Conservation (phyloP, 2,113 vertebrate species). For the Lates calcarifer region DNA sequence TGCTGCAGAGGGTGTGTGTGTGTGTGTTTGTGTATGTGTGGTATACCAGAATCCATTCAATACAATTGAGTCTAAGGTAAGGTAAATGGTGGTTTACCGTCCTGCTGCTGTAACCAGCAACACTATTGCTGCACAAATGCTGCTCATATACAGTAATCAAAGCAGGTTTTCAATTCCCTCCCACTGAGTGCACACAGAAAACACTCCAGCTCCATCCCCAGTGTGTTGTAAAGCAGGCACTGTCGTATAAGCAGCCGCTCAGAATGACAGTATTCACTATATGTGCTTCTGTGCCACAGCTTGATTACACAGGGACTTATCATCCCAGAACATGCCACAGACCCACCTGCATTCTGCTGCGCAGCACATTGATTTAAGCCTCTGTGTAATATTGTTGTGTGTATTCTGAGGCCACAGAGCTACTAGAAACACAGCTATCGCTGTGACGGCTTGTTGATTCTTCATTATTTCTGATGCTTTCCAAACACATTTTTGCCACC, state of each 20-base stretch:
- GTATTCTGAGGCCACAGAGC: conserved; percentile 42
- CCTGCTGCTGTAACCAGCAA: conserved; percentile 16
- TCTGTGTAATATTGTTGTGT: conserved; percentile 39
- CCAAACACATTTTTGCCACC: conserved; percentile 20
- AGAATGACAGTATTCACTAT: conserved; percentile 56
- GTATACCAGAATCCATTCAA: conserved; percentile 16
- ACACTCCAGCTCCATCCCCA: conserved; percentile 38
- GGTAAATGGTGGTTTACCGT: conserved; percentile 4
- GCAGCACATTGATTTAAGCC: conserved; percentile 30
- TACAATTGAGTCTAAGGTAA: neutral
- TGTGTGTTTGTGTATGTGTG: conserved; percentile 36
- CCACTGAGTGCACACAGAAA: conserved; percentile 29
- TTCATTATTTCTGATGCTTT: conserved; percentile 44
- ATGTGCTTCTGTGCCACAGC: conserved; percentile 48
- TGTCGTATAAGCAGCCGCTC: conserved; percentile 65
- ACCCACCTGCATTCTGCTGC: conserved; percentile 59
- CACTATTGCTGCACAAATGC: conserved; percentile 9
- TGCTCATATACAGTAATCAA: conserved; percentile 48
- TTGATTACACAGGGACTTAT: conserved; percentile 71
- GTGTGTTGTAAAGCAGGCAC: conserved; percentile 41
- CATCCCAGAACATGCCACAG: conserved; percentile 41
- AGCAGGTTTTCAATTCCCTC: conserved; percentile 46
- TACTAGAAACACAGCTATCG: conserved; percentile 17
- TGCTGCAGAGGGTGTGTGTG: conserved; percentile 2
- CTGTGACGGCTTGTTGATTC: conserved; percentile 16